A percentile compares a stretch with the other conserved stretches of the same genome.
Conservation (phyloP, 2,888 invertebrate species). For the Drosophila kambysellisi region DNA sequence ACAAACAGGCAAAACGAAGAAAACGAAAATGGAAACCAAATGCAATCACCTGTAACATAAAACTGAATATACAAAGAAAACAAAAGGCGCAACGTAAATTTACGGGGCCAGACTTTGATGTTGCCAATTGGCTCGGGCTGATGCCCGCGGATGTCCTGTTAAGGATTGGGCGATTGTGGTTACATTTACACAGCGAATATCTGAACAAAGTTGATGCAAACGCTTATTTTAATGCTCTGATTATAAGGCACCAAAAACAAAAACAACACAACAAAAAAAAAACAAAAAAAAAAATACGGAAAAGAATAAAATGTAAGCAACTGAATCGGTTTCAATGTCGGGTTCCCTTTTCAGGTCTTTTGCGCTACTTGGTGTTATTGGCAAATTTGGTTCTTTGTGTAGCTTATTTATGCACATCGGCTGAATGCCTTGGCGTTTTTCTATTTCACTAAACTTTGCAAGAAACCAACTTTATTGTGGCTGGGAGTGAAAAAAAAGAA, state of each 20-base stretch:
- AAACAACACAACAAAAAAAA: slow-evolving; percentile 3
- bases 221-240: slow-evolving; percentile 68
- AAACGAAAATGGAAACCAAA: slow-evolving; percentile 41
- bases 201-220: slow-evolving; percentile 37
- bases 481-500: slow-evolving; percentile 18
- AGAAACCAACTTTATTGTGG: slow-evolving; percentile 60
- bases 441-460: slow-evolving; percentile 63
- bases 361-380: slow-evolving; percentile 55
- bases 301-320: slow-evolving; percentile 52
- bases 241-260: slow-evolving; percentile 52
- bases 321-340: slow-evolving; percentile 58
- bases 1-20: slow-evolving; percentile 49
- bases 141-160: slow-evolving; percentile 45
- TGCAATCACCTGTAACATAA: slow-evolving; percentile 80
- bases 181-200: slow-evolving; percentile 19
- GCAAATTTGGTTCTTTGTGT: slow-evolving; percentile 66
- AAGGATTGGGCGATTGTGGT: slow-evolving; percentile 31
- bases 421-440: slow-evolving; percentile 56
- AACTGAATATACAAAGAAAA: slow-evolving; percentile 70
- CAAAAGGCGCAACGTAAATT: slow-evolving; percentile 59
- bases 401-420: slow-evolving; percentile 68
- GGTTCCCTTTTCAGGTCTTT: slow-evolving; percentile 35
- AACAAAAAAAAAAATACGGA: slow-evolving; percentile 8
- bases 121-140: slow-evolving; percentile 60
- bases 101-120: slow-evolving; percentile 70